phyloP scores from a whole-genome alignment of 2,797 vertebrate species.

The Trachurus trachurus region DNA sequence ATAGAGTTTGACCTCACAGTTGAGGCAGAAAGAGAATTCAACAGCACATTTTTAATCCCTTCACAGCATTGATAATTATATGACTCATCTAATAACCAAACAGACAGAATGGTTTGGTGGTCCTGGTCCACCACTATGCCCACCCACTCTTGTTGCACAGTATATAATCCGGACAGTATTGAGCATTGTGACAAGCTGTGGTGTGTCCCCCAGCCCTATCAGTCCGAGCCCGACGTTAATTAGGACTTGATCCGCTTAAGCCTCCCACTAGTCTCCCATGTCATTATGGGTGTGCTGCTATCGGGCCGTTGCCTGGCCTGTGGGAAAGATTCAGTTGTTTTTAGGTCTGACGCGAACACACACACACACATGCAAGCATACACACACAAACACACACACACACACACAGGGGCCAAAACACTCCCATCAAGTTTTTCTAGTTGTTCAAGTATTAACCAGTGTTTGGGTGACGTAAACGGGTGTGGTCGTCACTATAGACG shows the following conservation, averaged over 20 bases:
- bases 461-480: conserved; percentile 1
- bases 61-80: not conserved
- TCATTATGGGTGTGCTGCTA: conserved; percentile 68
- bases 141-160: not conserved
- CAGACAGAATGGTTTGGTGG: not conserved
- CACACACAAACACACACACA: not conserved
- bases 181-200: conserved; percentile 50
- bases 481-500: not conserved
- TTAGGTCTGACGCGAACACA: not conserved
- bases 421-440: conserved; percentile 67
- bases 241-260: conserved; percentile 85
- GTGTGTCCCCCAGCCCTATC: conserved; percentile 65
- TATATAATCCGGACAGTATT: conserved; percentile 62
- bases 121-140: conserved; percentile 8
- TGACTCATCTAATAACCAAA: conserved; percentile 11
- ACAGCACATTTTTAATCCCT: not conserved
- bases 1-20: not conserved
- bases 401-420: conserved; percentile 13
- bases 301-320: conserved; percentile 20
- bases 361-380: not conserved
- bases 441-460: conserved; percentile 46
- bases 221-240: conserved; percentile 73
- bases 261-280: conserved; percentile 67
- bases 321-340: conserved; percentile 59
- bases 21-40: not conserved